phyloP scores from a whole-genome alignment of 2,113 vertebrate species.

The Heptranchias perlo region DNA sequence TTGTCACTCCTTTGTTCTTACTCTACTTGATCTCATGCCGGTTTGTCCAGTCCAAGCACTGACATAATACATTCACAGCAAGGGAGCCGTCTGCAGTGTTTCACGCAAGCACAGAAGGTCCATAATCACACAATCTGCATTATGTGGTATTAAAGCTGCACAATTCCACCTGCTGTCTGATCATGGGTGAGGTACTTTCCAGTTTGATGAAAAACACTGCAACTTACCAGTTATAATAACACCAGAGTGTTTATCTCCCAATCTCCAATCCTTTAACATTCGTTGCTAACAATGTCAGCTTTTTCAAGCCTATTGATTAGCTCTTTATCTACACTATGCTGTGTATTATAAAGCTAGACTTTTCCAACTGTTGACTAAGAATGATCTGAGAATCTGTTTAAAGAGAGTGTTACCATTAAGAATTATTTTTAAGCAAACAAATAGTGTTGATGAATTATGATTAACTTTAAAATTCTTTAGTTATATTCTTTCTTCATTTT shows the following conservation, averaged over 20 bases:
- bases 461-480: neutral
- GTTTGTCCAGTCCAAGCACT: neutral
- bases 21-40: neutral
- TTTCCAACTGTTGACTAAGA: neutral
- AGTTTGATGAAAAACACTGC: neutral
- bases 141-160: neutral
- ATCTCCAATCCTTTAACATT: constrained; percentile 22
- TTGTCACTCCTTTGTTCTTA: neutral
- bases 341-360: neutral
- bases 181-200: neutral
- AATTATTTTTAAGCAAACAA: neutral
- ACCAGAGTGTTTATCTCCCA: constrained; percentile 2
- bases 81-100: neutral
- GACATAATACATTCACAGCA: neutral
- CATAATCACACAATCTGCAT: constrained; percentile 15
- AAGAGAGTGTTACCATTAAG: neutral
- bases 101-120: neutral
- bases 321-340: neutral
- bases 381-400: neutral
- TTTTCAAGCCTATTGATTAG: constrained; percentile 8
- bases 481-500: neutral
- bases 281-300: neutral
- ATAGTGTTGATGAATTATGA: neutral
- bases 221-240: neutral
- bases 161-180: neutral